Conservation (phyloP, 2,888 invertebrate genomes). For the Pandemis heparana region DNA sequence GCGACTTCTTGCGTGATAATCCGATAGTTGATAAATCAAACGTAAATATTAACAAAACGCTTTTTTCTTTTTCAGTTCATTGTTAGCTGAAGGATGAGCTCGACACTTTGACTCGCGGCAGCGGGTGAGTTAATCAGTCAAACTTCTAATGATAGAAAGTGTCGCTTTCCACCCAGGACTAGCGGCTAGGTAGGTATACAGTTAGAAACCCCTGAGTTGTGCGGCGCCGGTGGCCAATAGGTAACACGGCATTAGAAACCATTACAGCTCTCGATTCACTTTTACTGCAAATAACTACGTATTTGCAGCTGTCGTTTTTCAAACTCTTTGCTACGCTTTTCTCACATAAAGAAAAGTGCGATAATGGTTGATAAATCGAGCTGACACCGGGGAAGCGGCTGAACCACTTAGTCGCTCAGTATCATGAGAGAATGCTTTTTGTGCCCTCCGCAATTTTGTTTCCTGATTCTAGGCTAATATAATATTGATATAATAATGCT, state of each 20-base stretch:
- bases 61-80: conserved; percentile 34
- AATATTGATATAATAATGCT: background rate
- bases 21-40: background rate
- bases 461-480: background rate
- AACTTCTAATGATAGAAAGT: background rate
- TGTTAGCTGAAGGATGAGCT: conserved; percentile 33
- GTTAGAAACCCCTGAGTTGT: conserved; percentile 14
- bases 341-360: conserved; percentile 35
- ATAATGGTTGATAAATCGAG: conserved; percentile 15
- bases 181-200: too few relatives aligned
- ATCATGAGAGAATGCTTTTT: conserved; percentile 26
- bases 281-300: conserved; percentile 6
- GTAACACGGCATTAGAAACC: conserved; percentile 17
- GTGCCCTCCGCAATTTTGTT: background rate
- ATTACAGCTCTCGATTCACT: conserved; percentile 10
- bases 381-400: conserved; percentile 19
- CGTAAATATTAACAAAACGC: background rate
- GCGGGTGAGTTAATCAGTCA: conserved; percentile 8
- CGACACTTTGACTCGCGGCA: conserved; percentile 16
- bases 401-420: conserved; percentile 8
- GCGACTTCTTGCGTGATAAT: background rate
- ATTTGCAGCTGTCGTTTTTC: conserved; percentile 5
- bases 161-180: conserved; percentile 11
- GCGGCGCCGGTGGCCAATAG: conserved; percentile 2
- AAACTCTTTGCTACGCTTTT: conserved; percentile 18